A percentile compares a stretch with the other conserved stretches of the same genome.
These are phyloP conservation scores for Chymomyza procnemis DNA, from an alignment of 2,888 invertebrate genomes.

Conservation along the genomic window DNA sequence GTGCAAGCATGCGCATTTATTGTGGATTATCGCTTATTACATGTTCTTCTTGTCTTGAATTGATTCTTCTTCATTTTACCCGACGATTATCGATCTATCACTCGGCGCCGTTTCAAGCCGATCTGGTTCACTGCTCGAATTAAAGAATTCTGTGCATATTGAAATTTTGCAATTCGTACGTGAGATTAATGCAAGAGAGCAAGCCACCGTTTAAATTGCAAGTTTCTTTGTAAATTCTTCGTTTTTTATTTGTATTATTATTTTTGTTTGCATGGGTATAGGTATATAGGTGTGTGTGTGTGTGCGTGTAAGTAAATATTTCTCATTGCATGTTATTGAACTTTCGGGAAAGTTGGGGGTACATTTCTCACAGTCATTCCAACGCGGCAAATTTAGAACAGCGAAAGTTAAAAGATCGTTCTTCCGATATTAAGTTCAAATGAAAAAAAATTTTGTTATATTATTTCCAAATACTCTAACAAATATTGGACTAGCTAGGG, in stretches of 20 bases:
- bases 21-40: slow-evolving; percentile 71
- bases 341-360: neutral
- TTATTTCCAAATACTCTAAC: too few relatives aligned
- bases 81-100: slow-evolving; percentile 55
- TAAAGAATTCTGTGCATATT: slow-evolving; percentile 38
- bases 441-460: too few relatives aligned
- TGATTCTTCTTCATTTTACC: slow-evolving; percentile 33
- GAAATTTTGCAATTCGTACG: slow-evolving; percentile 51
- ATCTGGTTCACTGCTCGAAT: slow-evolving; percentile 8
- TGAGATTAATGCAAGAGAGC: slow-evolving; percentile 50
- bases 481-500: too few relatives aligned
- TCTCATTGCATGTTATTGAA: slow-evolving; percentile 36
- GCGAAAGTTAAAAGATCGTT: too few relatives aligned
- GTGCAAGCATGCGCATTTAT: slow-evolving; percentile 68
- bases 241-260: slow-evolving; percentile 12
- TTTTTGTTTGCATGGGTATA: neutral
- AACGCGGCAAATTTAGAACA: too few relatives aligned
- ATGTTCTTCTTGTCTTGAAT: slow-evolving; percentile 57
- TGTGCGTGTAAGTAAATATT: slow-evolving; percentile 23
- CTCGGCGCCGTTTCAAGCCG: neutral
- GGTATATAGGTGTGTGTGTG: too few relatives aligned
- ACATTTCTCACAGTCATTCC: too few relatives aligned
- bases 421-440: too few relatives aligned
- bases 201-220: slow-evolving; percentile 8
- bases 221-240: slow-evolving; percentile 13